Evolutionary conservation across 2,888 invertebrate genomes (phyloP).

Genomic region (Apomyelois bistriatella): DNA sequence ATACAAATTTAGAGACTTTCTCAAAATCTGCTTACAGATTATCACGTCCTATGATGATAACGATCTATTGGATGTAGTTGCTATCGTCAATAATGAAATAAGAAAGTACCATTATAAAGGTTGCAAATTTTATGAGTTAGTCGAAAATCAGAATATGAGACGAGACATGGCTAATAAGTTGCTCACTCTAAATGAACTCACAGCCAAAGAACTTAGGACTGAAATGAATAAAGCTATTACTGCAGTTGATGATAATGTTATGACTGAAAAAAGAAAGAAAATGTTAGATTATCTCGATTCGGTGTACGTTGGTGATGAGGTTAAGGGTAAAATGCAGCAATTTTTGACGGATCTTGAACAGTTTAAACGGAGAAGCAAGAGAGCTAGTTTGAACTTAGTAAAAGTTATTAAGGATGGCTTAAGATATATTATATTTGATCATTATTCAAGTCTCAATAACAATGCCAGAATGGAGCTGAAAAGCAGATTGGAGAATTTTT

Average conservation of each 20-base stretch:
- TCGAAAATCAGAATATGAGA: slow-evolving; percentile 28
- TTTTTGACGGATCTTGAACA: slow-evolving; percentile 32
- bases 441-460: slow-evolving; percentile 33
- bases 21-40: slow-evolving; percentile 28
- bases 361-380: slow-evolving; percentile 29
- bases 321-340: slow-evolving; percentile 25
- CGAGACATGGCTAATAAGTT: slow-evolving; percentile 30
- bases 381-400: slow-evolving; percentile 26
- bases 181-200: slow-evolving; percentile 22
- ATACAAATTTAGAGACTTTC: slow-evolving; percentile 40
- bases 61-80: slow-evolving; percentile 35
- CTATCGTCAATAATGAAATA: slow-evolving; percentile 35
- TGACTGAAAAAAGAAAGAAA: slow-evolving; percentile 17
- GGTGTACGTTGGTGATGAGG: slow-evolving; percentile 30
- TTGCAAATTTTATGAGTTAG: slow-evolving; percentile 36
- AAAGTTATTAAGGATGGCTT: slow-evolving; percentile 33
- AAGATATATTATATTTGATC: slow-evolving; percentile 38
- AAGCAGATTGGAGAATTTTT: slow-evolving; percentile 25
- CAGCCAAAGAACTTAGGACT: slow-evolving; percentile 26
- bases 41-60: slow-evolving; percentile 36
- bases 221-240: slow-evolving; percentile 23
- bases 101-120: slow-evolving; percentile 37
- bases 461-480: slow-evolving; percentile 32
- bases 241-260: slow-evolving; percentile 22
- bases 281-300: slow-evolving; percentile 39